phyloP scores from a whole-genome alignment of 2,797 vertebrate species.

The Gambelia wislizenii region DNA sequence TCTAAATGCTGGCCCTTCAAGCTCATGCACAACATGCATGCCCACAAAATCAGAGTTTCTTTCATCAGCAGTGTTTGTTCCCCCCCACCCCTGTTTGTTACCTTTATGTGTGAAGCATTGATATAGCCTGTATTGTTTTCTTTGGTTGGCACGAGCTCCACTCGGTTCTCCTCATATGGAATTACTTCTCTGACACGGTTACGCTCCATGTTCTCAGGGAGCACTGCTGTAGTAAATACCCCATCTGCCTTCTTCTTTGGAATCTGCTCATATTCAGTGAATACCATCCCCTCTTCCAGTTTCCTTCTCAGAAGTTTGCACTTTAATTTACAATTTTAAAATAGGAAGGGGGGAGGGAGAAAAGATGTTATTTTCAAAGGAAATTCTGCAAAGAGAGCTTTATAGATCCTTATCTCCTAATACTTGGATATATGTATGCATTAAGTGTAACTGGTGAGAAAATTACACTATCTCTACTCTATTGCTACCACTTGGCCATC shows the following conservation, averaged over 20 bases:
- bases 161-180: constrained; percentile 94
- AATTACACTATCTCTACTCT: background rate
- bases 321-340: constrained; percentile 73
- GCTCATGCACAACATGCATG: background rate
- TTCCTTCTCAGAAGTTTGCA: constrained; percentile 92
- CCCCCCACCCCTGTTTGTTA: constrained; percentile 67
- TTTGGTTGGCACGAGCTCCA: constrained; percentile 95
- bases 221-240: constrained; percentile 84
- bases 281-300: constrained; percentile 93
- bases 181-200: constrained; percentile 93
- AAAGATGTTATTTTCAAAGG: background rate
- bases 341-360: constrained; percentile 22
- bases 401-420: background rate
- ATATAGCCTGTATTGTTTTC: constrained; percentile 97
- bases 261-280: constrained; percentile 95
- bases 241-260: constrained; percentile 90
- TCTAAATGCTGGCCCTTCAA: background rate
- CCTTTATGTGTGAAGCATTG: constrained; percentile 97
- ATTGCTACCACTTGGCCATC: background rate
- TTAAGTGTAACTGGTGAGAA: background rate
- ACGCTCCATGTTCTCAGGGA: constrained; percentile 92
- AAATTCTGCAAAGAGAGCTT: background rate
- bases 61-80: background rate
- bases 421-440: background rate
- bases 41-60: background rate